Conservation (phyloP, 2,797 vertebrate genomes). For the Discoglossus pictus region DNA sequence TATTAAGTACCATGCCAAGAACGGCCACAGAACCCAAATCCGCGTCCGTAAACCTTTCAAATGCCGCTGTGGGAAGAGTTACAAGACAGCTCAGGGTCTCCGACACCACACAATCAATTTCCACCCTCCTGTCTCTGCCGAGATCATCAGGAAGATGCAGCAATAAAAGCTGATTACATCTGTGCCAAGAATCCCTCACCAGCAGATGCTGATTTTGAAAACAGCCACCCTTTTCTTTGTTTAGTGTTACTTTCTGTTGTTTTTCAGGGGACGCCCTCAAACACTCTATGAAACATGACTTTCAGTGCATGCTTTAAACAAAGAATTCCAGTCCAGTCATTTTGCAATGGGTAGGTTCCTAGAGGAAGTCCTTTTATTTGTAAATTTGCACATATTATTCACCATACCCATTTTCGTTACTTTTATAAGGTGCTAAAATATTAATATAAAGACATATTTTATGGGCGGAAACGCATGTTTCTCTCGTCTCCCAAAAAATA, state of each 20-base stretch:
- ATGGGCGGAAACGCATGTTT: not conserved
- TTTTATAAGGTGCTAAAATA: constrained; percentile 87
- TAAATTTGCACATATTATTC: constrained; percentile 95
- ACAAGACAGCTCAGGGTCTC: constrained; percentile 98
- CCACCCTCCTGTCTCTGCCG: constrained; percentile 91
- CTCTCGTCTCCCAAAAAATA: not conserved
- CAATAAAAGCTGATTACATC: constrained; percentile 82
- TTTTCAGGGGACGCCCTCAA: constrained; percentile 72
- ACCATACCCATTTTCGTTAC: constrained; percentile 82
- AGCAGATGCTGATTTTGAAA: constrained; percentile 82
- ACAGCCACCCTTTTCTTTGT: constrained; percentile 73
- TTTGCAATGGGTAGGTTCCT: constrained; percentile 83
- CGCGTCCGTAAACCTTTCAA: constrained; percentile 97
- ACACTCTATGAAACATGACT: constrained; percentile 74
- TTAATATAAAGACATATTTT: constrained; percentile 53
- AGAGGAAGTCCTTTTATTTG: constrained; percentile 89
- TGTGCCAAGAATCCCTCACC: constrained; percentile 82
- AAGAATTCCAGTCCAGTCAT: constrained; percentile 78
- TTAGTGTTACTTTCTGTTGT: constrained; percentile 29
- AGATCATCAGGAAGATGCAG: constrained; percentile 96
- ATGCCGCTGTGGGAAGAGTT: constrained; percentile 98
- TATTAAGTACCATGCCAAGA: constrained; percentile 99
- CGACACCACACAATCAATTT: constrained; percentile 98
- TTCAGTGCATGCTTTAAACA: constrained; percentile 85
- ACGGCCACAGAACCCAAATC: constrained; percentile 96